phyloP scores from a whole-genome alignment of 2,888 invertebrate genomes.

The Tetropium fuscum region DNA sequence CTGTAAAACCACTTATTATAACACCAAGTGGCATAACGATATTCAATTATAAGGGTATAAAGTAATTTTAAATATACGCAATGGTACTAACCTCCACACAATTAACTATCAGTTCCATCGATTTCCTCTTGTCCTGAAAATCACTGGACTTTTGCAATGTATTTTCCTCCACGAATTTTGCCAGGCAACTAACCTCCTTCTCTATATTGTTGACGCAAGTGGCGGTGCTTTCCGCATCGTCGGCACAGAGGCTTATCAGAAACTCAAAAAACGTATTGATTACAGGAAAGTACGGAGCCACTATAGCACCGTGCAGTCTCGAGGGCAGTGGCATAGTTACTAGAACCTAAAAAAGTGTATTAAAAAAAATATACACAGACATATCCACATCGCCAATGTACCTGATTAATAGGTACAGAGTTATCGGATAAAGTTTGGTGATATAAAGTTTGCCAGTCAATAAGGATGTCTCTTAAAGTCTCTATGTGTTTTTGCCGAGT shows the following conservation, averaged over 20 bases:
- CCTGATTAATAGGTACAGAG: constrained; percentile 43
- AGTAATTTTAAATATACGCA: too few relatives aligned
- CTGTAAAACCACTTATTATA: too few relatives aligned
- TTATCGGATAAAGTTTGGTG: constrained; percentile 35
- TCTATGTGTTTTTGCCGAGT: constrained; percentile 53
- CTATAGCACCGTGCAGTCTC: constrained; percentile 55
- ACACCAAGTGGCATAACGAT: too few relatives aligned
- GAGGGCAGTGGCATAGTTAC: constrained; percentile 59
- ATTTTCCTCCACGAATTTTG: constrained; percentile 61
- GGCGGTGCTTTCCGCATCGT: constrained; percentile 38
- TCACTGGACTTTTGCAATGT: constrained; percentile 61
- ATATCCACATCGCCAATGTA: constrained; percentile 12
- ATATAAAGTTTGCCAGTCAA: constrained; percentile 55
- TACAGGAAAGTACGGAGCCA: constrained; percentile 54
- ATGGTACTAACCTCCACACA: constrained; percentile 71
- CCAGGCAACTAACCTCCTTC: constrained; percentile 54
- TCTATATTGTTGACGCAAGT: constrained; percentile 32
- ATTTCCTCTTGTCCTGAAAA: constrained; percentile 64
- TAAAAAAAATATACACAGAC: background rate
- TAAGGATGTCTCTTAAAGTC: constrained; percentile 46
- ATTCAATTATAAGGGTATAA: too few relatives aligned
- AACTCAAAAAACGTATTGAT: constrained; percentile 55
- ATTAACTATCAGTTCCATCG: constrained; percentile 71
- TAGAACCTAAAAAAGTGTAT: constrained; percentile 50
- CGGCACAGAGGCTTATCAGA: constrained; percentile 46